phyloP scores from a whole-genome alignment of 2,888 invertebrate species.

The Conops quadrifasciatus region DNA sequence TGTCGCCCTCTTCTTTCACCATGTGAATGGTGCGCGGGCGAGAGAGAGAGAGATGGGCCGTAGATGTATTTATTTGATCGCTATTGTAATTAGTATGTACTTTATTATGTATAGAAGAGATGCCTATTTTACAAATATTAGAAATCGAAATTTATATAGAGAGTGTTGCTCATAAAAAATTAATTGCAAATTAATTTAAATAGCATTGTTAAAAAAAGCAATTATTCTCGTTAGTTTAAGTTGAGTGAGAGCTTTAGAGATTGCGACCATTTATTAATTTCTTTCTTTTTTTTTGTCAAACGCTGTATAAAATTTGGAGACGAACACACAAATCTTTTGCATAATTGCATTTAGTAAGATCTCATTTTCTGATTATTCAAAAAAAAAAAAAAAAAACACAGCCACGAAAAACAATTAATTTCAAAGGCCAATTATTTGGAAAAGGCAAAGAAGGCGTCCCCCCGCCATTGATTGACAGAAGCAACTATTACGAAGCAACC shows the following conservation, averaged over 20 bases:
- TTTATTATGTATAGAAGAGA: slow-evolving; percentile 6
- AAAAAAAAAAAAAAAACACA: too few species aligned
- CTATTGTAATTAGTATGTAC: slow-evolving; percentile 29
- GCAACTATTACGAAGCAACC: too few species aligned
- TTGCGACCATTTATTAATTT: slow-evolving; percentile 21
- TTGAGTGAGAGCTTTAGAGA: too few species aligned
- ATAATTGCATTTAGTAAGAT: not conserved
- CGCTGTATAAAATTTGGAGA: slow-evolving; percentile 3
- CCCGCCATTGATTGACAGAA: too few species aligned
- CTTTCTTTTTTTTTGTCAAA: not conserved
- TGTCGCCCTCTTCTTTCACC: too few species aligned
- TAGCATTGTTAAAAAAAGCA: slow-evolving; percentile 27
- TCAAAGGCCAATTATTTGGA: too few species aligned
- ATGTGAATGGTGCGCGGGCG: too few species aligned
- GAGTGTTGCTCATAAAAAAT: slow-evolving; percentile 10
- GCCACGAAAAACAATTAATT: too few species aligned
- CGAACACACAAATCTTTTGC: slow-evolving; percentile 10
- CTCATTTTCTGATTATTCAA: too few species aligned
- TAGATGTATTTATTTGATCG: too few species aligned
- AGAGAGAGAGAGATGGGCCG: too few species aligned
- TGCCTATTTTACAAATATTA: not conserved
- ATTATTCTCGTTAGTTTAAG: slow-evolving; percentile 44
- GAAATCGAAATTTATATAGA: not conserved
- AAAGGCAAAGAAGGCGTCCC: too few species aligned
- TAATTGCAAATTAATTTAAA: slow-evolving; percentile 17